Base-by-base conservation (phyloP, 2,113 vertebrate genomes). In the Nematolebias whitei region DNA sequence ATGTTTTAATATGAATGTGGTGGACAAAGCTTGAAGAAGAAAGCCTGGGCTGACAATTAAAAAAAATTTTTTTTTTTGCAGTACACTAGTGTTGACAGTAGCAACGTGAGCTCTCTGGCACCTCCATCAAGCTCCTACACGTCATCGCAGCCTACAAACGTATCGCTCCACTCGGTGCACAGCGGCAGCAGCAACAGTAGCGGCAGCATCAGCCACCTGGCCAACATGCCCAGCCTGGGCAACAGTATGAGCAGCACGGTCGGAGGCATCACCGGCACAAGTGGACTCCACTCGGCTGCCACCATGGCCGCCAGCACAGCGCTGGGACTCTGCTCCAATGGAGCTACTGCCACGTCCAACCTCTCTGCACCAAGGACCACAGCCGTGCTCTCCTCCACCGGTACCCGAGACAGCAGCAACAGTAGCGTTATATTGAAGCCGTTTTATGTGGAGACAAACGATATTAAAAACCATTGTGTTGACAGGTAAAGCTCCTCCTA, bases 401-500 rank as follows among this genome's bases (percentile, higher is more conserved):
- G 92, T 92, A 74, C 40, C 43, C 3, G n/a, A 19, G 11, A 24
- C n/a, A 16, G 6, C 5, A 7, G 9, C 20, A 29, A 7, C 5
- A 26, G 5, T 16, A 50, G 29, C 12, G 14, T 41, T 9, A 13
- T 2, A 55, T 14, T 35, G 12, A 20, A 43, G 22, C n/a, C n/a
- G 20, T 54, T 50, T 22, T 12, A 19, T 54, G 18, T 47, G 2
- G 32, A 5, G 2, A 19, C 41, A 49, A 65, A 10, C 63, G 6
- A 10, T 63, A 8, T 55, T 19, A 18, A 16, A 35, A 47, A 53
- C 16, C n/a, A 20, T 56, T 76, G 23, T 68, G 5, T 53, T 87
- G 4, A 16, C 86, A 99, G 97, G 97, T 89, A 98, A 99, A 94
- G 94, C 94, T 53, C 97, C 96, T 64, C 96, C 97, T 65, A 98